Evolutionary conservation across 2,888 invertebrate species (phyloP), one percentile per base, ranked within the genome.

Genomic region (Napeogenes inachia): DNA sequence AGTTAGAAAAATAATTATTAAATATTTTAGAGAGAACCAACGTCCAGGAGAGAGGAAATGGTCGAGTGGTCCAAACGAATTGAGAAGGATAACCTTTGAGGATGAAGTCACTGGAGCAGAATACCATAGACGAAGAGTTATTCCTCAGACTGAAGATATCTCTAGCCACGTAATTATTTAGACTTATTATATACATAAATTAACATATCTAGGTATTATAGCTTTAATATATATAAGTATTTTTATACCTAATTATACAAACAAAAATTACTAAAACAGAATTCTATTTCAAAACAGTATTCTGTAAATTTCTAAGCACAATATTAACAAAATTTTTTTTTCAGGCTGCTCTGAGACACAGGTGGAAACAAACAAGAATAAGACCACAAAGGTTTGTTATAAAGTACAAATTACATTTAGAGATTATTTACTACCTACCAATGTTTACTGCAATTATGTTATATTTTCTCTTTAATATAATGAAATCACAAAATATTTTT

Each of bases 331-430:
- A 50, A 5, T 2, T 42, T 45, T 10, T 53, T 42, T 68, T 68
- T 6, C 62, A 74, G 73, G 61, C 55, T 12, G 45, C 57, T 45
- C 30, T 61, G 30, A 71, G 82, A 45, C 78, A 74, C 0, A 73
- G 78, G 61, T 85, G 82, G 83, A 75, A 77, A 56, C 79, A 80
- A 13, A 74, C 77, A 1, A 74, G 80, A 58, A 60, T 75, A 8
- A 73, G 85, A 33, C 84, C 81, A 0, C 68, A 66, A 56, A 80
- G 85, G 86, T 84, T 70, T 64, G 45, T 65, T 45, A 5, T 35
- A 35, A 53, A 54, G 45, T 42, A 13, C 10, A 35, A 30, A 54
- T 45, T 50, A 45, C 47, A 45, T n/a, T 38, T 54, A 50, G 2
- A 21, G 21, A 21, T 21, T 21, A 21, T 1, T 21, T 21, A 21